Conservation (phyloP, 2,888 invertebrate genomes). For the Mimachlamys varia region DNA sequence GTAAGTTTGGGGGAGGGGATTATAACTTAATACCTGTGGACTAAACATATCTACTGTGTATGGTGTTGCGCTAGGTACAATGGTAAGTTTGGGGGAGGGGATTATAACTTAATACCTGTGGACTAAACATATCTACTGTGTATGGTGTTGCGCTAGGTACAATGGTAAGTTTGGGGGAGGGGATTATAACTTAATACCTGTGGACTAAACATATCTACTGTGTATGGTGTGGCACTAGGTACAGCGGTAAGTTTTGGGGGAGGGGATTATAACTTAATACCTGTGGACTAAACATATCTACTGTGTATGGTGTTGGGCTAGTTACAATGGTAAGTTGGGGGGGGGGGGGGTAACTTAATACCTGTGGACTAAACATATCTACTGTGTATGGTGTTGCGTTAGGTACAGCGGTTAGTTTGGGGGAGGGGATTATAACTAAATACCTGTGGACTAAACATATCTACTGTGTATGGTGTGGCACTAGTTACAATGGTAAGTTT, state of each 20-base stretch:
- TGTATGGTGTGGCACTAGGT: slow-evolving; percentile 90
- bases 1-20: slow-evolving; percentile 82
- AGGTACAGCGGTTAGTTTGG: slow-evolving; percentile 84
- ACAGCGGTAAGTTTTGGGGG: slow-evolving; percentile 83
- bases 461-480: slow-evolving; percentile 92
- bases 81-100: slow-evolving; percentile 81
- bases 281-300: slow-evolving; percentile 88
- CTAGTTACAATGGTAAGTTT: slow-evolving; percentile 84
- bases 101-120: slow-evolving; percentile 87
- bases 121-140: slow-evolving; percentile 88
- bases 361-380: slow-evolving; percentile 87
- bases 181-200: slow-evolving; percentile 86
- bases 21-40: slow-evolving; percentile 86
- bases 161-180: slow-evolving; percentile 83
- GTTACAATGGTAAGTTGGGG: slow-evolving; percentile 84
- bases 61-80: slow-evolving; percentile 90
- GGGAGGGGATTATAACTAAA: slow-evolving; percentile 84
- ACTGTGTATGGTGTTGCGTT: slow-evolving; percentile 92
- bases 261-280: slow-evolving; percentile 85
- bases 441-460: slow-evolving; percentile 88
- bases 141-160: slow-evolving; percentile 90
- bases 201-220: slow-evolving; percentile 89
- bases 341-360: slow-evolving; percentile 87
- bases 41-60: slow-evolving; percentile 89
- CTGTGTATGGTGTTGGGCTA: slow-evolving; percentile 91